Percentiles rank a stretch among this genome's conserved stretches.
Conservation (phyloP, 2,113 vertebrate genomes). For the Amazona guildingii region DNA sequence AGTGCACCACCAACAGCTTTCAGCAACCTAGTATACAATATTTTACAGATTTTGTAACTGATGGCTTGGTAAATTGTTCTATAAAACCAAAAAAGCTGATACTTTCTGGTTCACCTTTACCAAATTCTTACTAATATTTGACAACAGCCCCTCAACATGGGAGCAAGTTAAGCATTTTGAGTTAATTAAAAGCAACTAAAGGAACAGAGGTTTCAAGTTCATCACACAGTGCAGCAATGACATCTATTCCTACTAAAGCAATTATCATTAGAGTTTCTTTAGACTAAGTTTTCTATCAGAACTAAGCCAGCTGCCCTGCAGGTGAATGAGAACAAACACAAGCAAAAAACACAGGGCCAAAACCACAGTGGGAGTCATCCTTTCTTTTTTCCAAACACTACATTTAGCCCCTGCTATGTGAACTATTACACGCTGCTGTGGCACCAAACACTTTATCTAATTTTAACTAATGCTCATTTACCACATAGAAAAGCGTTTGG, state of each 20-base stretch:
- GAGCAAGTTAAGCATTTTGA: background rate
- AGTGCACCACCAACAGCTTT: background rate
- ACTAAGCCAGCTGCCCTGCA: background rate
- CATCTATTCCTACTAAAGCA: background rate
- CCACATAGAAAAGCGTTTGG: background rate
- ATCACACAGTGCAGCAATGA: rapidly evolving
- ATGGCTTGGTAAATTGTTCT: background rate
- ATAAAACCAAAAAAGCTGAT: background rate
- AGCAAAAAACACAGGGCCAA: background rate
- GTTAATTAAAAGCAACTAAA: background rate
- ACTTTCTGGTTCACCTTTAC: background rate
- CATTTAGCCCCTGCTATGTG: background rate
- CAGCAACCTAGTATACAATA: background rate
- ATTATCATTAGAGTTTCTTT: background rate
- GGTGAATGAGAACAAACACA: background rate
- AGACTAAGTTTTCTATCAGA: background rate
- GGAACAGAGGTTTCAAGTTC: background rate
- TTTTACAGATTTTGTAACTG: background rate
- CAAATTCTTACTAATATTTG: background rate
- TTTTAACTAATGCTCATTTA: background rate
- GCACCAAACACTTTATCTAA: background rate
- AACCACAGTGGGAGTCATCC: background rate
- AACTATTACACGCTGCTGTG: background rate
- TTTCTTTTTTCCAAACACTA: conserved; percentile 12
- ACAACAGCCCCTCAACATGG: background rate